Conservation (phyloP, 2,113 vertebrate species). For the Dendropsophus ebraccatus region DNA sequence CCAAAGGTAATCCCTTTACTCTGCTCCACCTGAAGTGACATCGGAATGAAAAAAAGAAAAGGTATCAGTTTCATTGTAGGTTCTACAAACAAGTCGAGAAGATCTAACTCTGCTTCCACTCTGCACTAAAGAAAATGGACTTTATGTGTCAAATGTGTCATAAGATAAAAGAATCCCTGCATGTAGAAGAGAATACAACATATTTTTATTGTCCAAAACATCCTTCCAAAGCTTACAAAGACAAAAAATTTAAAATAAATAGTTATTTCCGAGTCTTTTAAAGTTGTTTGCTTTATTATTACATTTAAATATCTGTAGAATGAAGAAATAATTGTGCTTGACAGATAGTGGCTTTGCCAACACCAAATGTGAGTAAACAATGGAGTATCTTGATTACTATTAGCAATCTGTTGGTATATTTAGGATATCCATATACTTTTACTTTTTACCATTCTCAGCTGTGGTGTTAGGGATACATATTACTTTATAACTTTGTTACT, state of each 20-base stretch:
- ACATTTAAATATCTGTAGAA: too few relatives aligned
- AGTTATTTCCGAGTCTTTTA: background rate
- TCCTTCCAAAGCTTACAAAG: background rate
- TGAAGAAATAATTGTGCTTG: too few relatives aligned
- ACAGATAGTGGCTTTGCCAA: too few relatives aligned
- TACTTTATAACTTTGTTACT: too few relatives aligned
- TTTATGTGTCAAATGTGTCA: background rate
- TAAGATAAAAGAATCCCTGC: constrained; percentile 60
- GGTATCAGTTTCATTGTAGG: constrained; percentile 77
- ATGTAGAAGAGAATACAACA: constrained; percentile 45
- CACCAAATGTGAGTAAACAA: too few relatives aligned
- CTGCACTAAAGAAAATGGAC: constrained; percentile 31
- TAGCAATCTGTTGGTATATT: too few relatives aligned
- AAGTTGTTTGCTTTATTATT: too few relatives aligned
- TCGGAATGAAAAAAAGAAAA: constrained; percentile 66
- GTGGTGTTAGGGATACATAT: too few relatives aligned
- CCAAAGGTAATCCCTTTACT: constrained; percentile 76
- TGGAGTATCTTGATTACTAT: too few relatives aligned
- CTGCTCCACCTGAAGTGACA: constrained; percentile 71
- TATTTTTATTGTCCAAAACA: background rate
- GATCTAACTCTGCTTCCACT: background rate
- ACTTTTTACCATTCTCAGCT: too few relatives aligned
- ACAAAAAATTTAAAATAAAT: background rate
- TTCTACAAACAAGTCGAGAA: constrained; percentile 63
- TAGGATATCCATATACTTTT: too few relatives aligned